Conservation (phyloP, 1,140 invertebrate species). For the Zaprionus kolodkinae region DNA sequence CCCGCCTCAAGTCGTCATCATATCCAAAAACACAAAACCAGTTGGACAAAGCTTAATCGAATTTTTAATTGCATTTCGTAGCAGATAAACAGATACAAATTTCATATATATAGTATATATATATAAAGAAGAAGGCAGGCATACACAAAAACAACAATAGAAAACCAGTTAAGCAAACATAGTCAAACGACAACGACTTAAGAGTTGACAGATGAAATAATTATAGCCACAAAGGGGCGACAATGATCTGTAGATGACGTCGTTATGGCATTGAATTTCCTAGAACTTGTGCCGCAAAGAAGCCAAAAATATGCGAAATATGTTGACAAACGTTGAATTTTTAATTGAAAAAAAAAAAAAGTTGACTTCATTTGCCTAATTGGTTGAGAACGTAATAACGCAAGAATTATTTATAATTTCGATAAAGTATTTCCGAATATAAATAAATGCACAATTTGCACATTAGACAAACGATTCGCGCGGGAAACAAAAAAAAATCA, state of each 20-base stretch:
- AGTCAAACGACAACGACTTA: conserved; percentile 30
- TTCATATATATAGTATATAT: background rate
- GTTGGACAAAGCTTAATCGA: conserved; percentile 37
- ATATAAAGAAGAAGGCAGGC: background rate
- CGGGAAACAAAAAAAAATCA: conserved; percentile 33
- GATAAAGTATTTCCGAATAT: conserved; percentile 17
- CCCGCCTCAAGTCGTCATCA: conserved; percentile 12
- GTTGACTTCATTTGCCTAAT: conserved; percentile 76
- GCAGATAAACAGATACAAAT: conserved; percentile 24
- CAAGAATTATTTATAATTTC: conserved; percentile 42
- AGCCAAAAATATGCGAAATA: conserved; percentile 40
- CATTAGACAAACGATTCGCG: conserved; percentile 52
- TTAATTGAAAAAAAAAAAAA: conserved; percentile 68
- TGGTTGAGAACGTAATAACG: conserved; percentile 47
- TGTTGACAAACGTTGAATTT: conserved; percentile 48
- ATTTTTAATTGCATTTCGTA: conserved; percentile 66
- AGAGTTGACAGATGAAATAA: conserved; percentile 71
- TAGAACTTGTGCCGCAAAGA: conserved; percentile 18
- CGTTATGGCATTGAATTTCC: conserved; percentile 50
- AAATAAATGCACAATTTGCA: conserved; percentile 48
- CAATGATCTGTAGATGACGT: conserved; percentile 70
- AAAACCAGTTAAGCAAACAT: conserved; percentile 56
- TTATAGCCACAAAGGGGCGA: conserved; percentile 58
- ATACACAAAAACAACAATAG: conserved; percentile 11
- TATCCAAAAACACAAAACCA: conserved; percentile 25